Evolutionary conservation across 2,113 vertebrate species (phyloP).

Genomic region (Reinhardtius hippoglossoides): DNA sequence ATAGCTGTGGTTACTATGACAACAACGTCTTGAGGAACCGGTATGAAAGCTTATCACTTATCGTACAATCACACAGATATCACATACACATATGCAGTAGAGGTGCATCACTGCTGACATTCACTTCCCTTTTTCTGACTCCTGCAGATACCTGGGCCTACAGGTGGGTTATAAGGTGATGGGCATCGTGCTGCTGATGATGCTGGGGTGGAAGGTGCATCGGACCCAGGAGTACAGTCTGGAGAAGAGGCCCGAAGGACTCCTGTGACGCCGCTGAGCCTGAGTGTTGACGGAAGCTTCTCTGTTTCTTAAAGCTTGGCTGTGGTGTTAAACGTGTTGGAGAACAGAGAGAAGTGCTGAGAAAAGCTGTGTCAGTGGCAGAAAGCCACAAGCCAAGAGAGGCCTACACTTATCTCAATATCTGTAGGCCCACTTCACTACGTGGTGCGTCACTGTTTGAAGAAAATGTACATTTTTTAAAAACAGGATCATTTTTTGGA

Average conservation of each 20-base stretch:
- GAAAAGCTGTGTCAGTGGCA: constrained; percentile 20
- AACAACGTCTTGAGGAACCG: constrained; percentile 89
- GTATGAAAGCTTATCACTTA: constrained; percentile 70
- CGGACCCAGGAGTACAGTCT: constrained; percentile 90
- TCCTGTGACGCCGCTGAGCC: constrained; percentile 54
- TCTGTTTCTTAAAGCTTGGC: constrained; percentile 14
- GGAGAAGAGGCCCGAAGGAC: constrained; percentile 84
- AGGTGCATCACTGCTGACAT: neutral
- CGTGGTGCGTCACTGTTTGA: constrained; percentile 10
- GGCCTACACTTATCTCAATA: constrained; percentile 31
- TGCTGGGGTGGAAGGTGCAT: constrained; percentile 89
- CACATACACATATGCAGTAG: neutral
- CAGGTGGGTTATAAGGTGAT: constrained; percentile 90
- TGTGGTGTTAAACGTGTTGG: neutral
- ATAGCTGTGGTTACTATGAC: constrained; percentile 92
- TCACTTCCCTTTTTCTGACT: constrained; percentile 9
- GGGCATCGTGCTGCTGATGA: constrained; percentile 85
- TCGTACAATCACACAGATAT: neutral
- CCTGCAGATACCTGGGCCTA: constrained; percentile 90
- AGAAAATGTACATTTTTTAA: neutral
- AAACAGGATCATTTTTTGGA: neutral
- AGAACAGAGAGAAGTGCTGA: constrained; percentile 1
- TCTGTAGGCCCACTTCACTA: constrained; percentile 12
- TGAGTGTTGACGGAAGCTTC: neutral
- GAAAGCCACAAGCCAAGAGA: neutral